Evolutionary conservation across 2,113 vertebrate genomes (phyloP).

Genomic region (Malurus melanocephalus): DNA sequence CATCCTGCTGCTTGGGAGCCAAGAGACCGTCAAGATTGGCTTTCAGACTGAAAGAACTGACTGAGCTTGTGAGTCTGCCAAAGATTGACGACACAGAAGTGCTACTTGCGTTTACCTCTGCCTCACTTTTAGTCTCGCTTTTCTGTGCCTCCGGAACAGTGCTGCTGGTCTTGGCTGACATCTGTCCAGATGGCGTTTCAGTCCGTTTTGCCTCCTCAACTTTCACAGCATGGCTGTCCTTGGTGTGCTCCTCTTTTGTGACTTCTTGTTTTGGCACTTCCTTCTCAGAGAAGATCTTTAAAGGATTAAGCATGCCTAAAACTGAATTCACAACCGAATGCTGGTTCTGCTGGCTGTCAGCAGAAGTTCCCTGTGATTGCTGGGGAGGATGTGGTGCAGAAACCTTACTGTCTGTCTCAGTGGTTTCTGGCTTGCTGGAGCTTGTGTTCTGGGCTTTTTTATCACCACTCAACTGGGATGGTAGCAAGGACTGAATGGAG

Average conservation of each 20-base stretch:
- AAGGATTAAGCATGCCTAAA: constrained; percentile 78
- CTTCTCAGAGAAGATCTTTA: constrained; percentile 73
- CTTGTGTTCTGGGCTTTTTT: neutral
- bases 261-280: constrained; percentile 55
- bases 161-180: neutral
- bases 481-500: constrained; percentile 62
- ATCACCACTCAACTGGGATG: constrained; percentile 44
- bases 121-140: neutral
- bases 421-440: neutral
- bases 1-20: constrained; percentile 27
- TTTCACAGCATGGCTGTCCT: neutral
- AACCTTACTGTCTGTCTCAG: neutral
- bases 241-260: neutral
- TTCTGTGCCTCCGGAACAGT: neutral
- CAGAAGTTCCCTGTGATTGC: neutral
- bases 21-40: constrained; percentile 33
- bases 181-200: neutral
- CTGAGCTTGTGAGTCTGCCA: constrained; percentile 44
- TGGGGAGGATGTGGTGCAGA: neutral
- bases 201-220: neutral
- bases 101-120: neutral
- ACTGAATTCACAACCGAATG: constrained; percentile 71
- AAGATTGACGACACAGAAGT: constrained; percentile 40
- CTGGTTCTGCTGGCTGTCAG: constrained; percentile 44
- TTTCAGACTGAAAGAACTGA: constrained; percentile 53